These are phyloP conservation scores for Python bivittatus DNA, from an alignment of 2,113 vertebrate genomes.

Conservation along the genomic window DNA sequence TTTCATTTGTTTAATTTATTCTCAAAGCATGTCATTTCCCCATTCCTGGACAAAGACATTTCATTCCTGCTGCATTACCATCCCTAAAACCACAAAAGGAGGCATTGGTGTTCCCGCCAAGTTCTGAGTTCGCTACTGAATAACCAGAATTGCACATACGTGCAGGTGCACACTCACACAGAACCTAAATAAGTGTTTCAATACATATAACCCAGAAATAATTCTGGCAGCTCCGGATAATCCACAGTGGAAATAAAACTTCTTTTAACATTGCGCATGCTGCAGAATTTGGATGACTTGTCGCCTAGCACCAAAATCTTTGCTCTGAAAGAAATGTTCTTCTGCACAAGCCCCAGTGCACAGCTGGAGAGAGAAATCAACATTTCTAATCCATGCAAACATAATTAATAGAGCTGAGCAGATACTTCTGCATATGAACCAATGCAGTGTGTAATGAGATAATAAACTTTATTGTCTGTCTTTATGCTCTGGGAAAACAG, in stretches of 20 bases:
- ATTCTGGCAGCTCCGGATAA: background rate
- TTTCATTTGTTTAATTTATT: background rate
- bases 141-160: background rate
- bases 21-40: background rate
- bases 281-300: background rate
- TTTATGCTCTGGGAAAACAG: background rate
- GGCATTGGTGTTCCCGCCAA: background rate
- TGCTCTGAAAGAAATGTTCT: background rate
- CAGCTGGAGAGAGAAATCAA: background rate
- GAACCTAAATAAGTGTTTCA: background rate
- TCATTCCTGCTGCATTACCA: background rate
- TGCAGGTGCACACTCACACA: background rate
- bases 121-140: background rate
- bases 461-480: constrained; percentile 8
- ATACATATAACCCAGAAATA: background rate
- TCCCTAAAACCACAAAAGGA: background rate
- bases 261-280: background rate
- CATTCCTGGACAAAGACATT: background rate
- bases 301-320: background rate
- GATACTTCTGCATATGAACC: constrained; percentile 5
- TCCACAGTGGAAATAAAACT: background rate
- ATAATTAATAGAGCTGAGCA: background rate
- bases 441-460: constrained; percentile 3
- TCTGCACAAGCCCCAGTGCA: background rate
- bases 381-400: background rate